phyloP scores from a whole-genome alignment of 2,888 invertebrate genomes.

The Melanostoma scalare region DNA sequence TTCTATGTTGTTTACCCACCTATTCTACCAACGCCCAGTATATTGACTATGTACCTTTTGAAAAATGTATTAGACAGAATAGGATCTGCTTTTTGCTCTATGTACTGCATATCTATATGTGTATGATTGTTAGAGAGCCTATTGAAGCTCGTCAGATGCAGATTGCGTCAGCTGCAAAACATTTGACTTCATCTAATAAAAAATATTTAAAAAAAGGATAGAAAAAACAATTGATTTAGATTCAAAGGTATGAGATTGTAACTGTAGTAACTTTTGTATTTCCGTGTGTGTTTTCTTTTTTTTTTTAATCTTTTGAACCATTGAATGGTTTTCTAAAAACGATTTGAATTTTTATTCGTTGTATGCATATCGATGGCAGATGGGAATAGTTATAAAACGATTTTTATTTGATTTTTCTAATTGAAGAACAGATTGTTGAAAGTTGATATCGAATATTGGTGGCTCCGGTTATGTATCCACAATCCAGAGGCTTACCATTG shows the following conservation, averaged over 20 bases:
- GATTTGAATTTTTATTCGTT: slow-evolving; percentile 58
- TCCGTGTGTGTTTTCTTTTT: not conserved
- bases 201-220: not conserved
- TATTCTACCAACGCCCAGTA: not conserved
- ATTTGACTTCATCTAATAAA: slow-evolving; percentile 62
- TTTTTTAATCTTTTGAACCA: not conserved
- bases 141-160: slow-evolving; percentile 61
- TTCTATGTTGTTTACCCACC: slow-evolving; percentile 27
- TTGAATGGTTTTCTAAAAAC: slow-evolving; percentile 54
- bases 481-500: too few species aligned
- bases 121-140: not conserved
- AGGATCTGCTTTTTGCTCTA: not conserved
- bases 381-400: slow-evolving; percentile 40
- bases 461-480: not conserved
- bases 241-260: slow-evolving; percentile 15
- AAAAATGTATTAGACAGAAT: slow-evolving; percentile 47
- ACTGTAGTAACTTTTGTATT: slow-evolving; percentile 46
- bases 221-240: not conserved
- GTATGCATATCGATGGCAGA: slow-evolving; percentile 48
- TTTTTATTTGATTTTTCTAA: slow-evolving; percentile 41
- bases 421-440: slow-evolving; percentile 9
- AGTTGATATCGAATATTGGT: slow-evolving; percentile 38
- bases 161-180: slow-evolving; percentile 45
- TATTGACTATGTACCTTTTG: slow-evolving; percentile 9
- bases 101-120: not conserved